phyloP scores from a whole-genome alignment of 2,888 invertebrate species.

The Ethmia dodecea region DNA sequence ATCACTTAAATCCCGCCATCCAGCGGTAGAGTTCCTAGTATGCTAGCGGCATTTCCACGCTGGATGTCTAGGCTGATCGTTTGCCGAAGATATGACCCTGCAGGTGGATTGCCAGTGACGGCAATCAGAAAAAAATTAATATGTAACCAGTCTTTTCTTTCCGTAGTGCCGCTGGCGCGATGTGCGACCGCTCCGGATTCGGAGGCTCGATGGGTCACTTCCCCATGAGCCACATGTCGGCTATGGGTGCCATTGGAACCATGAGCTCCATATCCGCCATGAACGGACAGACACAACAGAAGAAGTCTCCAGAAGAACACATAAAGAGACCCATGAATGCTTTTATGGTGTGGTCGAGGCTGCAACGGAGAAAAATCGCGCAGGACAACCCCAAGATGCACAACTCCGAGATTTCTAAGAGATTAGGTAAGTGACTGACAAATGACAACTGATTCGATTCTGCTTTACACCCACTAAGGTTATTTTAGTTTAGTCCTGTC shows the following conservation, averaged over 20 bases:
- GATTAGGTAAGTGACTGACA: constrained; percentile 90
- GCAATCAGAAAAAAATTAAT: no score
- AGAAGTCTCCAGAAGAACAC: constrained; percentile 86
- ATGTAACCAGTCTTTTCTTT: no score
- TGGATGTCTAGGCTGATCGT: no score
- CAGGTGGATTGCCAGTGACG: no score
- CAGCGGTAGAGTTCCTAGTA: no score
- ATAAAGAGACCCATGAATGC: constrained; percentile 99
- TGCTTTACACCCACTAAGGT: no score
- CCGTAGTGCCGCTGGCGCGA: constrained; percentile 84
- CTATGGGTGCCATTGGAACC: constrained; percentile 76
- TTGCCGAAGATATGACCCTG: no score
- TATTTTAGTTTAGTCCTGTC: no score
- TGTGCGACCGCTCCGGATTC: constrained; percentile 83
- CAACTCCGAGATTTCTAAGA: constrained; percentile 96
- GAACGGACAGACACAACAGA: constrained; percentile 71
- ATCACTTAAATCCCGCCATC: no score
- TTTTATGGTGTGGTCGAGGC: constrained; percentile 98
- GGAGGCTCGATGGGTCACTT: constrained; percentile 79
- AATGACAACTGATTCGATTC: no score
- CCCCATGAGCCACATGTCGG: constrained; percentile 72
- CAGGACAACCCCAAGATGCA: constrained; percentile 99
- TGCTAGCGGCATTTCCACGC: no score
- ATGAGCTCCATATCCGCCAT: constrained; percentile 77
- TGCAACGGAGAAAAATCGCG: constrained; percentile 95